Base-by-base conservation (phyloP, 92 coral and sea anemone species). In the Pocillopora grandis region DNA sequence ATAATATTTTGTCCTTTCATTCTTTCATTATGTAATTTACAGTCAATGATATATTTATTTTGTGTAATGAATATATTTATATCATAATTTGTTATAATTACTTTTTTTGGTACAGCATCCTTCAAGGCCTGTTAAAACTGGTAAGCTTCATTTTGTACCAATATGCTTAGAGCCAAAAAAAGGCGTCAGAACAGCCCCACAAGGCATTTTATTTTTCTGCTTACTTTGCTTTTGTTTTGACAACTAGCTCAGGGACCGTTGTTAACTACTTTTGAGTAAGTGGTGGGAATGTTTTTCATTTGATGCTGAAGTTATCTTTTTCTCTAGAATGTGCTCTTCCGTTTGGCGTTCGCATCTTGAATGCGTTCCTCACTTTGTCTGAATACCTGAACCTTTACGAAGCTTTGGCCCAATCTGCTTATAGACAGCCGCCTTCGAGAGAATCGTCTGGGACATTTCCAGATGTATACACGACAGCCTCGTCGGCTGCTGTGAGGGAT, bases 301-400 rank as follows among this genome's bases (percentile, higher is more conserved):
- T 42, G 52, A 42, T 7, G 52, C 52, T 42, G 52, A 42, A 1
- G 52, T 42, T 42, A 42, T 42, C 8, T 42, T 42, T 27, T 42
- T 42, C 8, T 42, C 52, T 42, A 96, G 99, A 92, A 49, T 88
- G 85, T 71, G 86, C 80, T 55, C 88, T 97, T 2, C 99, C 99
- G 10, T 92, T 90, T 86, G 99, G 99, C 37, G 98, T 94, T 3
- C 94, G 99, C 9, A 90, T 97, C 64, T 88, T 97, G 65, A 89
- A 90, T 78, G 89, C 92, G 48, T 97, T 92, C 77, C 89, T 97
- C 66, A 92, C 90, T 9, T 75, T 78, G n/a, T 31, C 83, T 12
- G 99, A 97, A 73, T 91, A 90, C 62, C 58, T 65, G 5, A 67
- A 84, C 76, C 77, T 97, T 21, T 75, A 90, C 14, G 92, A 89